Evolutionary conservation across 2,888 invertebrate species (phyloP), one percentile per base, ranked within the genome.

Genomic region (Dinocampus coccinellae): DNA sequence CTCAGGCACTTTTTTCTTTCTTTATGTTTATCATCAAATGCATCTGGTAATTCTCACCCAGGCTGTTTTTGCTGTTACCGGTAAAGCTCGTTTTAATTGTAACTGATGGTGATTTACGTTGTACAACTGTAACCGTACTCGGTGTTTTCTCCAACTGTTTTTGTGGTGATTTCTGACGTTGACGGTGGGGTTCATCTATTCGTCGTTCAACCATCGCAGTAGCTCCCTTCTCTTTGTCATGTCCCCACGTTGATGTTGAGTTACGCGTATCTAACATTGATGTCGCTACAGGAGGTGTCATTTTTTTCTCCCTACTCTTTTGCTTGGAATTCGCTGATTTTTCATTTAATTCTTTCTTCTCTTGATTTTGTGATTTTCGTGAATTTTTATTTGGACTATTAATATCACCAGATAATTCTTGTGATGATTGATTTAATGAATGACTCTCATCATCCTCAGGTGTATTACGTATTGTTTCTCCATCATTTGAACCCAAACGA

Each of bases 361-460:
- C 65, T 60, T 36, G n/a, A 26, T 16, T 16, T 47, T 47, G 16
- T 3, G 9, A 16, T 47, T 7, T 47, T 7, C 16, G n/a, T 16
- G 16, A 7, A n/a, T 47, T 75, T 72, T 75, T 75, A 36, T 76
- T 72, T 68, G 82, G 76, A 69, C 80, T 79, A 73, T 82, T 82
- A 70, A 80, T 77, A 52, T 80, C 79, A 58, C 80, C 78, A 16
- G 82, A 79, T 68, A 85, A 85, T 36, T 85, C 85, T 74, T 84
- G 85, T 63, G 85, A 84, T 74, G 85, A 85, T 79, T 83, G 85
- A 77, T 84, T 85, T 75, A 79, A 81, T 26, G 84, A 83, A 39
- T 84, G 85, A 47, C 84, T 84, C 75, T 85, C 83, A 67, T 84
- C 85, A 79, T 84, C 84, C 72, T 85, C 85, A 62, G 84, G 84